A percentile compares a stretch with the other conserved stretches of the same genome.
Conservation (phyloP, 2,113 vertebrate species). For the Sapajus apella region DNA sequence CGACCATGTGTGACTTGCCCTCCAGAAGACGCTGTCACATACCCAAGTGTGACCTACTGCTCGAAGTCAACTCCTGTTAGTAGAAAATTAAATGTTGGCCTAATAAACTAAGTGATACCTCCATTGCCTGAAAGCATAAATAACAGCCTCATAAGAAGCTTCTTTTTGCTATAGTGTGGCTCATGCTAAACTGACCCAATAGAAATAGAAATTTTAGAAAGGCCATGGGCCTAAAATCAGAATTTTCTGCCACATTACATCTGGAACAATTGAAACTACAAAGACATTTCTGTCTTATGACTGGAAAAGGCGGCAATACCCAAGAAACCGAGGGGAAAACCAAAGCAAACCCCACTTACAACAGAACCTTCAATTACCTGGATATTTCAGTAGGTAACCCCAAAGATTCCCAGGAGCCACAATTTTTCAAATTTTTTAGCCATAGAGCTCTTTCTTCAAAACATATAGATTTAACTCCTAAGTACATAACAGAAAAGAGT, state of each 20-base stretch:
- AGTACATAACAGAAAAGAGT: background rate
- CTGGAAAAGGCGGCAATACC: background rate
- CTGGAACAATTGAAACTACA: slow-evolving; percentile 17
- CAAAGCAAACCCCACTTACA: background rate
- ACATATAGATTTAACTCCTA: background rate
- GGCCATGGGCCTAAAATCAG: background rate
- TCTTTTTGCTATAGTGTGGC: background rate
- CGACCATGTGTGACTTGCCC: background rate
- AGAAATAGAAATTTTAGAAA: slow-evolving; percentile 46
- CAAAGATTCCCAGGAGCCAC: background rate
- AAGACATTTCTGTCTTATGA: background rate
- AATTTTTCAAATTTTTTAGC: slow-evolving; percentile 27
- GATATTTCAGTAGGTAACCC: background rate
- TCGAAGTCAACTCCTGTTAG: background rate
- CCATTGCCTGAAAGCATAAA: background rate
- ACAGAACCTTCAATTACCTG: background rate
- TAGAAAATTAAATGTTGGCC: background rate
- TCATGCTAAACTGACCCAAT: background rate
- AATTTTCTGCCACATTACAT: slow-evolving; percentile 38
- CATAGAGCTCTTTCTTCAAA: background rate
- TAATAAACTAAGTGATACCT: background rate
- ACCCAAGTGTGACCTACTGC: background rate
- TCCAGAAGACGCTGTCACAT: background rate
- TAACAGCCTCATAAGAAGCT: background rate
- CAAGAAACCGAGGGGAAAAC: background rate